These are phyloP conservation scores for Ochropacha duplaris DNA, from an alignment of 2,888 invertebrate genomes.

Conservation along the genomic window DNA sequence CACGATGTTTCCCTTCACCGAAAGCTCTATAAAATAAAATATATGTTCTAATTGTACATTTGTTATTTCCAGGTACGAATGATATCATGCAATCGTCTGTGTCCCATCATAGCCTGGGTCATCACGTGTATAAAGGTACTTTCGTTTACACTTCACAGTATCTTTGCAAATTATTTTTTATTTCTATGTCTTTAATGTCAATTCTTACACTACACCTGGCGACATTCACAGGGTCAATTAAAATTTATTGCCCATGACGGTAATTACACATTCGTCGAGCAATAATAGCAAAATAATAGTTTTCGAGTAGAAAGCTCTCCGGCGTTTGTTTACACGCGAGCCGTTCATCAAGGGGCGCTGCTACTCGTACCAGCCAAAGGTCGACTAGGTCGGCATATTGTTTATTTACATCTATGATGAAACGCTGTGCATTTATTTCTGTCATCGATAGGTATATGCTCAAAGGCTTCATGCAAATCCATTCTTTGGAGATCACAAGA, in stretches of 20 bases:
- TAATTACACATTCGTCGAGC: neutral
- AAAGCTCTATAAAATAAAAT: too few species aligned
- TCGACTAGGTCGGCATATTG: neutral
- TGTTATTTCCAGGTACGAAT: neutral
- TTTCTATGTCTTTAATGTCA: neutral
- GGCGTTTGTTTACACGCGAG: neutral
- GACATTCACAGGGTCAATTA: neutral
- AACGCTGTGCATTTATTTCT: neutral
- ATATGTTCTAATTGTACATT: too few species aligned
- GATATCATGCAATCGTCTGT: neutral
- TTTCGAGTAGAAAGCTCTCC: neutral
- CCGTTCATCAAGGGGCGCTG: neutral
- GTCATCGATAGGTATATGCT: neutral
- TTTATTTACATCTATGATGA: slow-evolving; percentile 1
- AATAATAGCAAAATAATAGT: neutral
- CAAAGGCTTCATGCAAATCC: neutral
- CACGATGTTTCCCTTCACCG: too few species aligned
- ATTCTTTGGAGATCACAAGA: neutral
- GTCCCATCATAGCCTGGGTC: neutral
- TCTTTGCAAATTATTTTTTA: neutral
- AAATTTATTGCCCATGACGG: neutral
- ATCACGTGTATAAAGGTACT: neutral
- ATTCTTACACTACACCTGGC: neutral
- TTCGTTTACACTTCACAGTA: neutral
- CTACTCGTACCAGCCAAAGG: neutral